Evolutionary conservation across 2,113 vertebrate species (phyloP).

Genomic region (Elephas maximus): DNA sequence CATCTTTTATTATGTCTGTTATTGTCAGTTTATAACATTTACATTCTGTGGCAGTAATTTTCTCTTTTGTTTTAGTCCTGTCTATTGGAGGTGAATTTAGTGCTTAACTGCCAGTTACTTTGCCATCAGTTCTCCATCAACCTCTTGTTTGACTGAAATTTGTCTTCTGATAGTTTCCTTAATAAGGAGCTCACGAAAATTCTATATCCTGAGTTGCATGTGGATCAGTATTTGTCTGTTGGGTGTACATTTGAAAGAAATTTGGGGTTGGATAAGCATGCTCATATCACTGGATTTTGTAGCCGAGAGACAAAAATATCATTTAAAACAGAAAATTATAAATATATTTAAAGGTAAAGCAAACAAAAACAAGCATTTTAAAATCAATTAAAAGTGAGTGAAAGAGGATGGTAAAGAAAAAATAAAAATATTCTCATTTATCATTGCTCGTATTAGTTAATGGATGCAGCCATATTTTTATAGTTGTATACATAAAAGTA

Average conservation of each 20-base stretch:
- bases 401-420: neutral
- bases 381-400: conserved; percentile 6
- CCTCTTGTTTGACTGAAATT: neutral
- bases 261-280: neutral
- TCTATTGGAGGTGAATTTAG: neutral
- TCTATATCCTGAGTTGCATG: neutral
- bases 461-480: neutral
- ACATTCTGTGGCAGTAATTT: neutral
- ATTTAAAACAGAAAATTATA: neutral
- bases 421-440: conserved; percentile 14
- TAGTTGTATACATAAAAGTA: neutral
- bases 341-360: neutral
- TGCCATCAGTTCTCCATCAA: neutral
- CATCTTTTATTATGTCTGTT: neutral
- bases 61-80: neutral
- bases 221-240: conserved; percentile 21
- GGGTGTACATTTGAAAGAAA: conserved; percentile 23
- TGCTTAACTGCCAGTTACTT: neutral
- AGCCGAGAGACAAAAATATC: neutral
- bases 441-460: neutral
- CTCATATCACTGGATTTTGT: neutral
- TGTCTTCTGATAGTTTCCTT: conserved; percentile 32
- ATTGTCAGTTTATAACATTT: neutral
- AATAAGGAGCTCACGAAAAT: conserved; percentile 5
- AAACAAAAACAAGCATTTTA: neutral